These are phyloP conservation scores for Patella ulyssiponensis DNA, from an alignment of 2,888 invertebrate genomes.

Conservation along the genomic window DNA sequence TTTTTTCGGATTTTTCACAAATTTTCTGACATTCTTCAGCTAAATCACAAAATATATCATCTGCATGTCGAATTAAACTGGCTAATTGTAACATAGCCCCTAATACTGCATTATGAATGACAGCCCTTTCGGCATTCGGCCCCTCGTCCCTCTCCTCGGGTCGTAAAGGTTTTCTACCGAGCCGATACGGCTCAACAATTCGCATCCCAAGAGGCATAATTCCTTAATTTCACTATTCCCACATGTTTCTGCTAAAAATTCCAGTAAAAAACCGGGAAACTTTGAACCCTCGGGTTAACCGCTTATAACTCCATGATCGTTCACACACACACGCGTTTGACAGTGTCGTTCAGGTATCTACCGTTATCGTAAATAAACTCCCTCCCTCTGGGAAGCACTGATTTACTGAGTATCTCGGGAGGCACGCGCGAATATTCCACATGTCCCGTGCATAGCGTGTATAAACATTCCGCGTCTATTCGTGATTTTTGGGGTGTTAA, in stretches of 20 bases:
- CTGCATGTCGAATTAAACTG: slow-evolving; percentile 64
- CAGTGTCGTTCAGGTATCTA: not conserved
- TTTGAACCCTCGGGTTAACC: not conserved
- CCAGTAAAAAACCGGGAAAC: not conserved
- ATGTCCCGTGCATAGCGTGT: not conserved
- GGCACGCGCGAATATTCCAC: not conserved
- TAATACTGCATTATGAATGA: slow-evolving; percentile 56
- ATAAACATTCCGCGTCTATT: not conserved
- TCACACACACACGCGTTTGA: slow-evolving; percentile 1
- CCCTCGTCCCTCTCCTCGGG: slow-evolving; percentile 43
- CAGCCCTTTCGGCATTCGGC: slow-evolving; percentile 45
- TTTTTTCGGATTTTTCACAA: slow-evolving; percentile 54
- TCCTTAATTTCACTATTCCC: slow-evolving; percentile 9
- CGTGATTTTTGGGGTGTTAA: not conserved
- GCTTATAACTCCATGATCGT: not conserved
- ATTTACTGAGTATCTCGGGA: too few species aligned
- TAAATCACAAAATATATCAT: slow-evolving; percentile 65
- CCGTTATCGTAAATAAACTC: not conserved
- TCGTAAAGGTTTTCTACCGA: slow-evolving; percentile 50
- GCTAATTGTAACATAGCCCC: slow-evolving; percentile 61
- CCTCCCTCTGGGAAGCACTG: not conserved
- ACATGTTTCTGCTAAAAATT: slow-evolving; percentile 6
- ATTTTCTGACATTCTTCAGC: slow-evolving; percentile 64
- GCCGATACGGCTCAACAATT: slow-evolving; percentile 52
- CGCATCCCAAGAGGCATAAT: slow-evolving; percentile 58